phyloP scores from a whole-genome alignment of 2,113 vertebrate species.

The Lophotis ruficrista region DNA sequence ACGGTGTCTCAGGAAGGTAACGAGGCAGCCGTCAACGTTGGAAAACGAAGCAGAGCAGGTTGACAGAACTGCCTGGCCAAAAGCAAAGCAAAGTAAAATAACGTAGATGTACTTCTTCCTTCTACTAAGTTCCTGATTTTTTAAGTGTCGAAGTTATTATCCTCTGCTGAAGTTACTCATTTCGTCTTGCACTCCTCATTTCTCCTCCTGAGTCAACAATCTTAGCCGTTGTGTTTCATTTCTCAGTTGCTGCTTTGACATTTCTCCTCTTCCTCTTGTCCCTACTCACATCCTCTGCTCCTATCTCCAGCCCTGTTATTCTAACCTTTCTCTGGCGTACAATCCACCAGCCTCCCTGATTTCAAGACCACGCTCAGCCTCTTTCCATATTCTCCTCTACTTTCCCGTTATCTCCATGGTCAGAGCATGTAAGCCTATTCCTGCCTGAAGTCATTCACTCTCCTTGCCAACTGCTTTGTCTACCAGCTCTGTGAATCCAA shows the following conservation, averaged over 20 bases:
- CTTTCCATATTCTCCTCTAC: neutral
- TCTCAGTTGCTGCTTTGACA: neutral
- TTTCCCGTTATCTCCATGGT: neutral
- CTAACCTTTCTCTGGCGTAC: neutral
- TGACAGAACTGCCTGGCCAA: neutral
- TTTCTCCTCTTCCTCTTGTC: neutral
- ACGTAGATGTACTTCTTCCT: neutral
- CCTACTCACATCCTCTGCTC: neutral
- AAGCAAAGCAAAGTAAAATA: neutral
- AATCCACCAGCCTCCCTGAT: neutral
- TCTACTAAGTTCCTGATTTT: neutral
- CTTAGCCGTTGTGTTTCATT: neutral
- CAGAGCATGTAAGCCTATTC: neutral
- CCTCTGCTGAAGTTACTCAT: neutral
- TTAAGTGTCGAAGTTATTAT: neutral
- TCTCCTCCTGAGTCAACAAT: neutral
- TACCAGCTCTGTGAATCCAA: neutral
- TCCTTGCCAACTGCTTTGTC: neutral
- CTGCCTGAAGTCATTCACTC: neutral
- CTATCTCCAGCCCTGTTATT: neutral
- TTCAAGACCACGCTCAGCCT: neutral
- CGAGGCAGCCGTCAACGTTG: neutral
- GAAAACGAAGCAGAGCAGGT: neutral
- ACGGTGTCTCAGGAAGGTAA: neutral
- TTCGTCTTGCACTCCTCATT: neutral